phyloP scores from a whole-genome alignment of 2,888 invertebrate genomes.

The Clivina fossor region DNA sequence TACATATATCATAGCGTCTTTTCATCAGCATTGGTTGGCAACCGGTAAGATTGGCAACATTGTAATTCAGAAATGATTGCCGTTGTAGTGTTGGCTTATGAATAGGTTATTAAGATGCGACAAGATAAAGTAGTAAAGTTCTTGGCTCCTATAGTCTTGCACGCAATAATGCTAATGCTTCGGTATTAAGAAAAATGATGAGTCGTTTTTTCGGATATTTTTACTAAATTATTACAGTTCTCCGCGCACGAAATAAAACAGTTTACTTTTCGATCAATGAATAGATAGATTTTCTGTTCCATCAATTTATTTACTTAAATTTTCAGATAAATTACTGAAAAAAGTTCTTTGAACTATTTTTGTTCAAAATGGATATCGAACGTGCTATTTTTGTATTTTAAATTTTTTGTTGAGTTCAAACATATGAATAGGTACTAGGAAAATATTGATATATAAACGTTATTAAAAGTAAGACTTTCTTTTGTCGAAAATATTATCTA shows the following conservation, averaged over 20 bases:
- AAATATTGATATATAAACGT: too few relatives aligned
- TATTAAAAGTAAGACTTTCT: too few relatives aligned
- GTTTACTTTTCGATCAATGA: constrained; percentile 15
- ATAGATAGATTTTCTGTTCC: too few relatives aligned
- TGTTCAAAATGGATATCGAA: too few relatives aligned
- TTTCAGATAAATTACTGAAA: too few relatives aligned
- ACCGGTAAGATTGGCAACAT: constrained; percentile 16
- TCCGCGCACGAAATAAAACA: constrained; percentile 22
- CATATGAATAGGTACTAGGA: too few relatives aligned
- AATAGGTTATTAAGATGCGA: constrained; percentile 32
- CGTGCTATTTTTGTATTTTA: too few relatives aligned
- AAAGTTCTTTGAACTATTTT: too few relatives aligned
- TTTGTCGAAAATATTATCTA: too few relatives aligned
- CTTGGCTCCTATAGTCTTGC: constrained; percentile 10
- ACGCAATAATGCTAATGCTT: constrained; percentile 31
- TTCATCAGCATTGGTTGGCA: constrained; percentile 23
- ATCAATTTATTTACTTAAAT: too few relatives aligned
- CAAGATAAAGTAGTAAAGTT: constrained; percentile 16
- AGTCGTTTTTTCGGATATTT: constrained; percentile 17
- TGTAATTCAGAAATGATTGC: constrained; percentile 28
- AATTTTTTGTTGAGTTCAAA: too few relatives aligned
- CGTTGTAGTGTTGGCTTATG: constrained; percentile 30
- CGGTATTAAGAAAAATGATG: constrained; percentile 30
- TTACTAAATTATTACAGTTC: constrained; percentile 20
- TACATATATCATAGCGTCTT: too few relatives aligned